Conservation (phyloP, 2,888 invertebrate genomes). For the Dicycla oo region DNA sequence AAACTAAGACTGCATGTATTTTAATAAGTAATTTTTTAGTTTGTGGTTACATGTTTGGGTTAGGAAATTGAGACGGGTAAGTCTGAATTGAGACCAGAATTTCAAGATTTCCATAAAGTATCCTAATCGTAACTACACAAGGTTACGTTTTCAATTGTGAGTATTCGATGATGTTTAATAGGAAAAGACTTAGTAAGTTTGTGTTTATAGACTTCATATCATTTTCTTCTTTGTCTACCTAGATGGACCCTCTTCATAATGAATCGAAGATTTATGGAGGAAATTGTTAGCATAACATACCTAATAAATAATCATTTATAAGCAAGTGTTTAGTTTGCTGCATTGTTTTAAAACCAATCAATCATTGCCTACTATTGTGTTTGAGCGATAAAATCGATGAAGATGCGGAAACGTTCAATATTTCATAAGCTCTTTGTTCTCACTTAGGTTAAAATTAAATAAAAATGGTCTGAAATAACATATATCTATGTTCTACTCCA, state of each 20-base stretch:
- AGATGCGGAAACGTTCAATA: not conserved
- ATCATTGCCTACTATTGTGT: conserved; percentile 7
- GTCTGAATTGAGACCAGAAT: no score
- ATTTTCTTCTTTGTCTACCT: no score
- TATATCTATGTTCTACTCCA: not conserved
- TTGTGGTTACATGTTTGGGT: conserved; percentile 17
- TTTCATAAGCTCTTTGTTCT: no score
- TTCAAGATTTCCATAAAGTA: no score
- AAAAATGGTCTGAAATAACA: not conserved
- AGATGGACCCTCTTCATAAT: not conserved
- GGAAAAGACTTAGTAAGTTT: not conserved
- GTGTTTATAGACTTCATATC: not conserved
- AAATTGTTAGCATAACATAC: not conserved
- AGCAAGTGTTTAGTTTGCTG: not conserved
- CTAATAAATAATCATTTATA: conserved; percentile 1
- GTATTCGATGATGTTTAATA: not conserved
- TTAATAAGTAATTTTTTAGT: conserved; percentile 50
- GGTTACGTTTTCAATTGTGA: no score
- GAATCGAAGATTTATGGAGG: not conserved
- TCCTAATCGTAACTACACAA: no score
- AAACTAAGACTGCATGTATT: conserved; percentile 52
- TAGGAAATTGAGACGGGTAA: conserved; percentile 1
- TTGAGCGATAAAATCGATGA: conserved; percentile 2
- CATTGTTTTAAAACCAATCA: conserved; percentile 15
- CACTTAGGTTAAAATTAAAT: not conserved